Percentiles rank a stretch among this genome's conserved stretches.
These are phyloP conservation scores for Mythimna loreyi DNA, from an alignment of 2,888 invertebrate species.

Conservation along the genomic window DNA sequence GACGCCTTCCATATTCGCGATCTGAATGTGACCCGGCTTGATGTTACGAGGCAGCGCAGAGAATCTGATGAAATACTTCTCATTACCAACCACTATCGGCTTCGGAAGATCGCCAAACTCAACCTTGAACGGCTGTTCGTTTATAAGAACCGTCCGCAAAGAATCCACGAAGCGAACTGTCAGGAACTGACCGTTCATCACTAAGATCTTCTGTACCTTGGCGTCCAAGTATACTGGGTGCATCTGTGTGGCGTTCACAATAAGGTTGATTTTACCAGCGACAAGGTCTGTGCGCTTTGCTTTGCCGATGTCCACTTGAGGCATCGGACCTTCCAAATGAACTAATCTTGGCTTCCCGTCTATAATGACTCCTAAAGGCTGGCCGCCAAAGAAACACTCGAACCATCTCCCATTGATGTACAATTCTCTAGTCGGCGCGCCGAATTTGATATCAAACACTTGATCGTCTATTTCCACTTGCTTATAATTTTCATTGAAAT, in stretches of 20 bases:
- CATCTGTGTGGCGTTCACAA: slow-evolving; percentile 95
- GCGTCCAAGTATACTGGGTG: slow-evolving; percentile 96
- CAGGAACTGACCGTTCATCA: slow-evolving; percentile 94
- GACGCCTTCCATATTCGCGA: slow-evolving; percentile 94
- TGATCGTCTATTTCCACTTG: slow-evolving; percentile 94
- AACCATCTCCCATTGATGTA: slow-evolving; percentile 97
- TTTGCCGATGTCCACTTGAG: slow-evolving; percentile 97
- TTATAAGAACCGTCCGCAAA: slow-evolving; percentile 94
- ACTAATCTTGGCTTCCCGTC: slow-evolving; percentile 94
- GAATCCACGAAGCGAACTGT: slow-evolving; percentile 95
- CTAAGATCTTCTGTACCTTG: slow-evolving; percentile 94
- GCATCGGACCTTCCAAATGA: slow-evolving; percentile 97
- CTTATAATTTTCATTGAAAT: slow-evolving; percentile 93
- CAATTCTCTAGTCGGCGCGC: slow-evolving; percentile 97
- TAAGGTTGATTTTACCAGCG: slow-evolving; percentile 95
- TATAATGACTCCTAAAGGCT: slow-evolving; percentile 95
- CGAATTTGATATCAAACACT: slow-evolving; percentile 95
- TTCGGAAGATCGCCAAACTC: slow-evolving; percentile 96
- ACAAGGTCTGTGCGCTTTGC: slow-evolving; percentile 95
- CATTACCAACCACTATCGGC: slow-evolving; percentile 93
- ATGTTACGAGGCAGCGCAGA: slow-evolving; percentile 94
- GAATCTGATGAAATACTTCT: slow-evolving; percentile 95
- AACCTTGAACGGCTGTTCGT: slow-evolving; percentile 94
- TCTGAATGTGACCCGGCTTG: slow-evolving; percentile 93
- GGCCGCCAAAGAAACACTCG: slow-evolving; percentile 98